These are phyloP conservation scores for Serinus canaria DNA, from an alignment of 2,113 vertebrate genomes.

Conservation along the genomic window DNA sequence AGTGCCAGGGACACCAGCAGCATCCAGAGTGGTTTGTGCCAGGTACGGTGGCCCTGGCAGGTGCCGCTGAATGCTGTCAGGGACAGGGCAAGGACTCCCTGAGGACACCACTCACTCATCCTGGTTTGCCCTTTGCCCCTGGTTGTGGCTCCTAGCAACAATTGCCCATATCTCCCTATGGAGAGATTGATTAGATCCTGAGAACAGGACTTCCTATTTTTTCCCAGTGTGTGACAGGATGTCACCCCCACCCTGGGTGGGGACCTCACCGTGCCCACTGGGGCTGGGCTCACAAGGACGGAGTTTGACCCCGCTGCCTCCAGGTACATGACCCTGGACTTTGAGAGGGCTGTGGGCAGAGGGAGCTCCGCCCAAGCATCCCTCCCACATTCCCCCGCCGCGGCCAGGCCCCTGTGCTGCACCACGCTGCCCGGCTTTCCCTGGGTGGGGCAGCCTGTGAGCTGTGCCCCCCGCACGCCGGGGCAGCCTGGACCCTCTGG, in stretches of 20 bases:
- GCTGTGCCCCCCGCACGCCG: not conserved
- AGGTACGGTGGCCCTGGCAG: fast-evolving
- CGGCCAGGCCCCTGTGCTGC: not conserved
- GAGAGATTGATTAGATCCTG: fast-evolving
- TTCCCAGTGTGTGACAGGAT: fast-evolving
- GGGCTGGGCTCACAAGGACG: not conserved
- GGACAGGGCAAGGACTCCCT: not conserved
- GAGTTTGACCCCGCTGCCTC: not conserved
- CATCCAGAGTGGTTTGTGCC: not conserved
- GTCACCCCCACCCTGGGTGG: not conserved
- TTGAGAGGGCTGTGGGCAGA: not conserved
- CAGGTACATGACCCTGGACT: not conserved
- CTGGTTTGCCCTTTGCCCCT: not conserved
- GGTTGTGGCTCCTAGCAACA: not conserved
- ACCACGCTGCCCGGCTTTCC: fast-evolving
- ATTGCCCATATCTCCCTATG: fast-evolving
- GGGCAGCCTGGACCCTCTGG: fast-evolving
- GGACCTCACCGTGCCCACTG: not conserved
- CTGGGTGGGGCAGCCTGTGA: fast-evolving
- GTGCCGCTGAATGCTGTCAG: not conserved
- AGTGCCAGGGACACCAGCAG: fast-evolving
- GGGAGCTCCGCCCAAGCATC: fast-evolving
- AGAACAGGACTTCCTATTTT: not conserved
- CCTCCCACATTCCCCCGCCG: fast-evolving
- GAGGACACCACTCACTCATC: not conserved